Evolutionary conservation across 2,888 invertebrate species (phyloP), one percentile per base, ranked within the genome.

Genomic region (Ormyrus thymus): DNA sequence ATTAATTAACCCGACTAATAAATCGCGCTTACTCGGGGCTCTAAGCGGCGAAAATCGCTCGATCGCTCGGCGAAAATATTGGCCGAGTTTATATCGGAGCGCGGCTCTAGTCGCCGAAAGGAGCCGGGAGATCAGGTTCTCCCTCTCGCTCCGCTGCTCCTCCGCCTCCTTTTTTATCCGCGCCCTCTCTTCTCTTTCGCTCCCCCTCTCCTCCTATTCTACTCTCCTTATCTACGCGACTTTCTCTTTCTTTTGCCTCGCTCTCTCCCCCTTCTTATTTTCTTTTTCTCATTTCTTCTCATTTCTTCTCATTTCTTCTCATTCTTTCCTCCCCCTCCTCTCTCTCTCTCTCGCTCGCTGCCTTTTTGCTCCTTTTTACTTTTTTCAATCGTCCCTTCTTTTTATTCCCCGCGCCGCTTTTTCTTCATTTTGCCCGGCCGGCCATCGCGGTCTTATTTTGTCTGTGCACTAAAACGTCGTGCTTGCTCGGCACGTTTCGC

Each of bases 1-100:
- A 87, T 88, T 87, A 88, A 88, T 88, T 87, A 87, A 86, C 85
- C 86, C 83, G 82, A 82, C 83, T 87, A 86, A 88, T 88, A 88
- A 88, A 88, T 87, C 84, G 69, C 29, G 46, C 53, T 29, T 29
- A 29, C 4, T 29, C 29, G 29, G 29, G 0, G 15, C 10, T 50
- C 15, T 29, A 13, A 43, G 13, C 8, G 6, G 5, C 48, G 46
- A 70, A 58, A 65, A 58, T 51, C 29, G 29, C 4, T 50, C 15
- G 9, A 9, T 58, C 29, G 15, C 7, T 11, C 9, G 10, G 72
- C 50, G n/a, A 80, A 84, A 81, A 82, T 84, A 83, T 84, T 76
- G 83, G 80, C 81, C 76, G 64, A 82, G 77, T 83, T 82, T 78
- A 74, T 81, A 50, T 69, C 58, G 55, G 66, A 58, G 70, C 66